Evolutionary conservation across 2,888 invertebrate genomes (phyloP).

Genomic region (Dolomedes plantarius): DNA sequence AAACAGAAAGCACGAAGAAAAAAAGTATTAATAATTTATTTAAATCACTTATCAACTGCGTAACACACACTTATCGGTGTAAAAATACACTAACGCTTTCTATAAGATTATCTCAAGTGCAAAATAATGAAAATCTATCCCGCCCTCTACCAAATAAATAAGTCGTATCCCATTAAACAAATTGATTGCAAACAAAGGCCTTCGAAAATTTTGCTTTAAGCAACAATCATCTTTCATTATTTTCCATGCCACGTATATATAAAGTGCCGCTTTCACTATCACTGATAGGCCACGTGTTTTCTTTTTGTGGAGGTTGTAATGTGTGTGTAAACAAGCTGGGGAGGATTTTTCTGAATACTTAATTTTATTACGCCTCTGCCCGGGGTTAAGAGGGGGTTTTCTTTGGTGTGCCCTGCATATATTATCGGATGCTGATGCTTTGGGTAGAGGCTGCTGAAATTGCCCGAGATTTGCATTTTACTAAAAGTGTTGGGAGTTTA

Average conservation of each 20-base stretch:
- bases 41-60: conserved; percentile 65
- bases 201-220: conserved; percentile 44
- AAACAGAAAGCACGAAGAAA: not conserved
- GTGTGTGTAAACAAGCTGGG: conserved; percentile 62
- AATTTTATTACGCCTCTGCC: conserved; percentile 65
- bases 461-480: conserved; percentile 21
- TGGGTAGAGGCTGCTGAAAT: conserved; percentile 1
- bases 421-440: conserved; percentile 45
- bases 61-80: conserved; percentile 33
- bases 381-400: conserved; percentile 37
- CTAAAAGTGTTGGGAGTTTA: conserved; percentile 16
- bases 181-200: conserved; percentile 70
- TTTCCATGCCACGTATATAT: conserved; percentile 41
- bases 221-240: conserved; percentile 60
- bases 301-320: conserved; percentile 36
- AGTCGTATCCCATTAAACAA: conserved; percentile 67
- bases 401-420: conserved; percentile 57
- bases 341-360: conserved; percentile 63
- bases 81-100: conserved; percentile 26
- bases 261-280: conserved; percentile 39
- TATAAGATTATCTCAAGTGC: not conserved
- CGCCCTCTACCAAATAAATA: conserved; percentile 51
- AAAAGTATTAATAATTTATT: conserved; percentile 65
- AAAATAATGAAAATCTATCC: conserved; percentile 23
- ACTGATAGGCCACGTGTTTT: conserved; percentile 27